Evolutionary conservation across 2,113 vertebrate species (phyloP), one percentile per base, ranked within the genome.

Genomic region (Crotalus helleri): DNA sequence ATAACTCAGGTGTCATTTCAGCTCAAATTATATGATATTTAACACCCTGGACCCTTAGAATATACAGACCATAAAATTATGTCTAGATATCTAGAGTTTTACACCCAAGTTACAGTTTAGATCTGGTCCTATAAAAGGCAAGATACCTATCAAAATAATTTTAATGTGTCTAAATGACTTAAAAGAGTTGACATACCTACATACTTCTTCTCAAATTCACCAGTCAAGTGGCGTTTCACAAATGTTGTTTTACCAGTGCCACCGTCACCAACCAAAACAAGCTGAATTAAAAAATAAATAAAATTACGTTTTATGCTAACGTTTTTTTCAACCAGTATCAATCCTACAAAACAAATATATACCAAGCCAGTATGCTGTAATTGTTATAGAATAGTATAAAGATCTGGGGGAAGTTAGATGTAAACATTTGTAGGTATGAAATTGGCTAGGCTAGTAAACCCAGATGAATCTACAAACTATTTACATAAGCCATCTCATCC

Each of bases 201-300:
- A 98, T 99, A 99, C 98, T 99, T 99, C 98, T 99, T 99, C 95
- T 99, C 99, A 96, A 99, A 99, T 97, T 99, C 99, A 95, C 99
- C 99, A 86, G 99, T 99, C 95, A 99, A 97, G 69, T 99, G 99
- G 90, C 99, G 98, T 94, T 99, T 99, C 94, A 99, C 99, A 92
- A 99, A 99, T 2, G 99, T 99, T 0, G 99, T 99, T 96, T 99
- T 99, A 0, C 99, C 99, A 10, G 99, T 99, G 85, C 99, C 99
- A 95, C 99, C 99, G 93, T 99, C 99, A 17, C 99, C 99, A 21
- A 99, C 99, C 93, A 99, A 96, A 87, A 99, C 99, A 88, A 99
- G 98, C 99, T 99, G 97, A 92, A 0, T 51, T 51, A 89, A 1
- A 64, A 53, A 61, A 87, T 21, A 24, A 51, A 17, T 1, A 26